Conservation (phyloP, 2,888 invertebrate species). For the Heteromyza rotundicornis region DNA sequence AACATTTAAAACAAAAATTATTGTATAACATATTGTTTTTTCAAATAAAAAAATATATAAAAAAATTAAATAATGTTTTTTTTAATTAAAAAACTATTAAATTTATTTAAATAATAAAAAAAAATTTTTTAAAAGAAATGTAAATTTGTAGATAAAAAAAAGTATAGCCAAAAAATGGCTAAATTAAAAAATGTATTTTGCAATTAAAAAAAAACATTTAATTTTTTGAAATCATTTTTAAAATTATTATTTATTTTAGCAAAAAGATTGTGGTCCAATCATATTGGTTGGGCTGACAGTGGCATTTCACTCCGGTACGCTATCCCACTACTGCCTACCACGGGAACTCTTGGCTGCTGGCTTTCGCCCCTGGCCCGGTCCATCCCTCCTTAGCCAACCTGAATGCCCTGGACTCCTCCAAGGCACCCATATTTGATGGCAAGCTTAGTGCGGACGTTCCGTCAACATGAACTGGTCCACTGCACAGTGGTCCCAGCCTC, state of each 20-base stretch:
- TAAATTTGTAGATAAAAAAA: too few species aligned
- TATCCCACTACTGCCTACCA: conserved; percentile 98
- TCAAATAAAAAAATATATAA: too few species aligned
- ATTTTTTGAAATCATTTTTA: too few species aligned
- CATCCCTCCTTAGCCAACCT: conserved; percentile 96
- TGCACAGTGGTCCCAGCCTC: conserved; percentile 63
- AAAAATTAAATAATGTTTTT: too few species aligned
- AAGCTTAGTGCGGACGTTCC: conserved; percentile 95
- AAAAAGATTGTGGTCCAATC: too few species aligned
- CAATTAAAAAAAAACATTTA: neutral
- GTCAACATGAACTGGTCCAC: conserved; percentile 74
- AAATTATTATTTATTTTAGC: too few species aligned
- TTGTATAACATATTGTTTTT: too few species aligned
- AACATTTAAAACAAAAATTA: too few species aligned
- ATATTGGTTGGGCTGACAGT: conserved; percentile 91
- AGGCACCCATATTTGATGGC: conserved; percentile 50
- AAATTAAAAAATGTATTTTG: conserved; percentile 3
- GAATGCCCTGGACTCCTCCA: conserved; percentile 63
- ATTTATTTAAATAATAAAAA: too few species aligned
- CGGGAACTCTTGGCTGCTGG: conserved; percentile 99
- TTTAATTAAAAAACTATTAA: too few species aligned
- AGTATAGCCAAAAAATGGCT: too few species aligned
- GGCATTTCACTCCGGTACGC: conserved; percentile 94
- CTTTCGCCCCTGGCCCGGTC: conserved; percentile 99
- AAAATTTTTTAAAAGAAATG: too few species aligned